Base-by-base conservation (phyloP, 1,140 invertebrate species). In the Amyelois transitella region DNA sequence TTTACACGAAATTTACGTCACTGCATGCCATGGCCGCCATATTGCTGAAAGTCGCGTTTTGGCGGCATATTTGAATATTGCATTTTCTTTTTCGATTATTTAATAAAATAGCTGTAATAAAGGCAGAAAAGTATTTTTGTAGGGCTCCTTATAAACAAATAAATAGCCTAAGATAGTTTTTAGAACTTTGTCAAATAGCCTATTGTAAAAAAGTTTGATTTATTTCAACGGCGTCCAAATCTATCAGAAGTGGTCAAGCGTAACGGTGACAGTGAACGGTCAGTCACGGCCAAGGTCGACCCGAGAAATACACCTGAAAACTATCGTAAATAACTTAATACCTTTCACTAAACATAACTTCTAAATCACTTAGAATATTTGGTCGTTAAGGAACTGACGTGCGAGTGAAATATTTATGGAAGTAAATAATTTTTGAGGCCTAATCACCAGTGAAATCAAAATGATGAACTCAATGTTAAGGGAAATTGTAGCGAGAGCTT, bases 241-340 rank as follows among this genome's bases (percentile, higher is more conserved):
- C 52, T 55, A 57, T 55, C 50, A 60, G 48, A 70, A 66, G 60
- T 77, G 68, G 55, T 78, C 78, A 76, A 73, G 75, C 73, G 72
- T 65, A 75, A 64, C 74, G 67, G 51, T 62, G 66, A 72, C 74
- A 83, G 81, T 84, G 83, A 84, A 80, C 69, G 79, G 69, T 58
- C 76, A 74, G 81, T 86, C 77, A 84, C 77, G 77, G 83, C 72
- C 83, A 86, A 86, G 83, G 83, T 74, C 75, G 69, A 82, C 80
- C 72, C 63, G 55, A 57, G 60, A 69, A 65, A 81, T 59, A 51
- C 63, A 60, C 69, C 57, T 58, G 58, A 67, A 68, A 69, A 72
- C 18, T 64, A 65, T 76, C 47, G 56, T 56, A 64, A 69, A 65
- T 60, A 63, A 66, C 75, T 73, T 61, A 69, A 65, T 60, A 63